Evolutionary conservation across 1,140 invertebrate genomes (phyloP).

Genomic region (Drosophila takahashii): DNA sequence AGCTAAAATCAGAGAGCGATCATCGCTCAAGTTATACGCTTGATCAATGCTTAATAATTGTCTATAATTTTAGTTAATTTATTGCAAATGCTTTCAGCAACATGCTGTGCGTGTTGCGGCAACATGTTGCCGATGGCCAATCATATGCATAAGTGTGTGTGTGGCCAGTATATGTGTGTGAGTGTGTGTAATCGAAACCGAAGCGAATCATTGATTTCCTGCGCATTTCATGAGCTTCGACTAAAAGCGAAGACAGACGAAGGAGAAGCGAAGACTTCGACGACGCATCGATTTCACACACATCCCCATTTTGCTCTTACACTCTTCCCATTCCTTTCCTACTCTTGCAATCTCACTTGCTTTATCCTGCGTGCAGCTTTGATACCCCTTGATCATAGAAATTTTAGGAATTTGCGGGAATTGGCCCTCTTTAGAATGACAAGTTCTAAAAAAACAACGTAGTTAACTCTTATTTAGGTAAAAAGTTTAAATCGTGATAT

Average conservation of each 20-base stretch:
- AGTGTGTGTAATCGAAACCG: constrained; percentile 80
- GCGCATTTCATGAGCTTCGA: constrained; percentile 81
- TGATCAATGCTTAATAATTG: constrained; percentile 78
- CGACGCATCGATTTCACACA: constrained; percentile 79
- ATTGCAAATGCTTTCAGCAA: constrained; percentile 82
- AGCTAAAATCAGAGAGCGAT: constrained; percentile 31
- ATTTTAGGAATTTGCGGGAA: not conserved
- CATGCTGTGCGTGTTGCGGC: constrained; percentile 74
- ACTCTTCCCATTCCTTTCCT: not conserved
- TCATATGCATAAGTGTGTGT: constrained; percentile 22
- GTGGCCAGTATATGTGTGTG: constrained; percentile 17
- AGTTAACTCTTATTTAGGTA: too few species aligned
- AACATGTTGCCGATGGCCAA: constrained; percentile 57
- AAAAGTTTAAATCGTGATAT: not conserved
- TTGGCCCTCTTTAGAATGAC: not conserved
- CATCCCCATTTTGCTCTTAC: constrained; percentile 9
- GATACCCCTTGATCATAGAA: constrained; percentile 29
- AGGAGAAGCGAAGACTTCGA: constrained; percentile 35
- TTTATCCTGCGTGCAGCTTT: constrained; percentile 13
- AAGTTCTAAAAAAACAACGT: not conserved
- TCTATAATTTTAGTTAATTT: constrained; percentile 83
- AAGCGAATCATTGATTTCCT: constrained; percentile 83
- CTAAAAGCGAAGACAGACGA: constrained; percentile 62
- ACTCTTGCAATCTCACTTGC: not conserved
- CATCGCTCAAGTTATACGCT: constrained; percentile 54